These are phyloP conservation scores for Solea senegalensis DNA, from an alignment of 2,113 vertebrate species.

Conservation along the genomic window DNA sequence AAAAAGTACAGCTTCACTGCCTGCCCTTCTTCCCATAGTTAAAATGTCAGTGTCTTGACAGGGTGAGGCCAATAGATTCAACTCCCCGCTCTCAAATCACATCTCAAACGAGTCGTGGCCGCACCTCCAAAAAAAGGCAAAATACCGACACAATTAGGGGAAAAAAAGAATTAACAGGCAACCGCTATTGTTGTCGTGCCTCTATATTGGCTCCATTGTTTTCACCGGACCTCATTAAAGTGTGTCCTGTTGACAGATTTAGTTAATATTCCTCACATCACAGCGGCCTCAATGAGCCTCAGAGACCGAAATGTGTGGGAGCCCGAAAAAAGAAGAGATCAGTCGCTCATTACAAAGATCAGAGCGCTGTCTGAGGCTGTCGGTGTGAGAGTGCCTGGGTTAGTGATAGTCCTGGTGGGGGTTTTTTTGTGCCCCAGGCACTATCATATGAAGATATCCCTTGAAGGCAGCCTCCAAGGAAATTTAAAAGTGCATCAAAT, in stretches of 20 bases:
- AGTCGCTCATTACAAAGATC: constrained; percentile 41
- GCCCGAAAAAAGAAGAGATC: constrained; percentile 40
- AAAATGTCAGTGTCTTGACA: constrained; percentile 21
- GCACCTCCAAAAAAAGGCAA: constrained; percentile 16
- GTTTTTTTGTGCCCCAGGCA: constrained; percentile 25
- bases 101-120: constrained; percentile 5
- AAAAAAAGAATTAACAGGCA: constrained; percentile 10
- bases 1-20: background rate
- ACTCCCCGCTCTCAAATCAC: constrained; percentile 5
- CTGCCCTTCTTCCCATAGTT: constrained; percentile 14
- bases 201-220: constrained; percentile 12
- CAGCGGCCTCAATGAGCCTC: constrained; percentile 9
- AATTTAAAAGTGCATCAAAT: constrained; percentile 45
- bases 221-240: constrained; percentile 47
- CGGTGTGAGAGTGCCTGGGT: constrained; percentile 14
- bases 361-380: constrained; percentile 10
- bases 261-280: constrained; percentile 41
- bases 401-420: constrained; percentile 1
- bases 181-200: constrained; percentile 9
- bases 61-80: constrained; percentile 37
- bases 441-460: constrained; percentile 27
- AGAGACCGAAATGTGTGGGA: constrained; percentile 6
- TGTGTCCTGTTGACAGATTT: constrained; percentile 43
- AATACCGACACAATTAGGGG: constrained; percentile 18
- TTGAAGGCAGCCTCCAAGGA: constrained; percentile 45